These are phyloP conservation scores for Varanus komodoensis DNA, from an alignment of 2,113 vertebrate genomes.

Conservation along the genomic window DNA sequence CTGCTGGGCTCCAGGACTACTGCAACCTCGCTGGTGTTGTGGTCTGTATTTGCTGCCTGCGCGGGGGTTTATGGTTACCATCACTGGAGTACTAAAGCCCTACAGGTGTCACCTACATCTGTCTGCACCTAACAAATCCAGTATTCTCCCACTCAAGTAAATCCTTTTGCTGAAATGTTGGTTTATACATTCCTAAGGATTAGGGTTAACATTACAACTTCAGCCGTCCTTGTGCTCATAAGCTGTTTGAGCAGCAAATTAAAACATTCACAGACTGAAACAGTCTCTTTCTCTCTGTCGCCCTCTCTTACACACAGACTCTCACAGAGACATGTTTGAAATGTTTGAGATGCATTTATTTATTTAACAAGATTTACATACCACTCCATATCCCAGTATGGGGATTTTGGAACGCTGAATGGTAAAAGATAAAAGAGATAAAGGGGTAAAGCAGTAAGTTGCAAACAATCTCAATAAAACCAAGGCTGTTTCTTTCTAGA, in stretches of 20 bases:
- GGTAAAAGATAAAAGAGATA: too few species aligned
- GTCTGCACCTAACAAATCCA: conserved; percentile 71
- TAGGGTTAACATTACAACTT: conserved; percentile 58
- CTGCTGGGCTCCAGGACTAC: conserved; percentile 29
- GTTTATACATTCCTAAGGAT: conserved; percentile 66
- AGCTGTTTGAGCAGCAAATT: conserved; percentile 51
- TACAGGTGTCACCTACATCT: conserved; percentile 64
- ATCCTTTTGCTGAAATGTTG: conserved; percentile 69
- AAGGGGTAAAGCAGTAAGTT: too few species aligned
- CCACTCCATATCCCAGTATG: too few species aligned
- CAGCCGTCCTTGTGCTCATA: conserved; percentile 45
- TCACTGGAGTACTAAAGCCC: conserved; percentile 64
- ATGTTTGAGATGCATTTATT: neutral
- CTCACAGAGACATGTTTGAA: neutral
- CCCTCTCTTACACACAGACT: neutral
- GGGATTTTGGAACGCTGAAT: too few species aligned
- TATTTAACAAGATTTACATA: too few species aligned
- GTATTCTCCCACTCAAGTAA: conserved; percentile 58
- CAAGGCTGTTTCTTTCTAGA: too few species aligned
- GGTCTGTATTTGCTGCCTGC: conserved; percentile 41
- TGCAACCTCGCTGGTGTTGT: neutral
- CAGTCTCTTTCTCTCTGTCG: neutral
- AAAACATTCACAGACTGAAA: conserved; percentile 30
- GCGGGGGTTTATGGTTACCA: conserved; percentile 59
- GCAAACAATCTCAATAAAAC: too few species aligned